Percentiles rank a stretch among this genome's conserved stretches.
phyloP scores from a whole-genome alignment of 2,797 vertebrate species.

The Brachyrhaphis roseni region DNA sequence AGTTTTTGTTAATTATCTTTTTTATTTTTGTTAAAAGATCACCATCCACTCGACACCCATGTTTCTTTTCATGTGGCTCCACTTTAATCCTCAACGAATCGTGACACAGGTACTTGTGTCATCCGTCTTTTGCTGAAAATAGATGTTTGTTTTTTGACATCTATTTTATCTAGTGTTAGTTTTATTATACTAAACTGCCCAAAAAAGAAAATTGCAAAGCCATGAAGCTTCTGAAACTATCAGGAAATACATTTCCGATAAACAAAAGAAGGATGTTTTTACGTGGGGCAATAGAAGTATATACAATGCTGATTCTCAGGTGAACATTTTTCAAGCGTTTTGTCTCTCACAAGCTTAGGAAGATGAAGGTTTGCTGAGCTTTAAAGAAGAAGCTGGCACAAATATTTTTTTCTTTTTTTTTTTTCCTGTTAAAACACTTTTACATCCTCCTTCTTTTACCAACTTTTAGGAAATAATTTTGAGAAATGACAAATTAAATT shows the following conservation, averaged over 20 bases:
- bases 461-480: neutral
- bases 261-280: neutral
- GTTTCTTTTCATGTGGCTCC: no score
- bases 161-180: neutral
- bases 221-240: neutral
- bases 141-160: neutral
- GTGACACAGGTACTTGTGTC: neutral
- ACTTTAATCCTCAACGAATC: no score
- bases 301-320: neutral
- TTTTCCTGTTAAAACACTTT: neutral
- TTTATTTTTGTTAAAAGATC: no score
- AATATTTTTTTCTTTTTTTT: neutral
- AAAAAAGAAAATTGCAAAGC: no score
- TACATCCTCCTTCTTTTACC: neutral
- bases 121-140: neutral
- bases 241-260: neutral
- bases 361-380: neutral
- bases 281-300: neutral
- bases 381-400: neutral
- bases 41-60: no score
- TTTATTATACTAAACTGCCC: neutral
- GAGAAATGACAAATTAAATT: neutral
- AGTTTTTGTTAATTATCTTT: no score
- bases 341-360: neutral
- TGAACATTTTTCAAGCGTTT: neutral